Percentiles rank a stretch among this genome's conserved stretches.
phyloP scores from a whole-genome alignment of 2,888 invertebrate species.

The Tubulanus polymorphus region DNA sequence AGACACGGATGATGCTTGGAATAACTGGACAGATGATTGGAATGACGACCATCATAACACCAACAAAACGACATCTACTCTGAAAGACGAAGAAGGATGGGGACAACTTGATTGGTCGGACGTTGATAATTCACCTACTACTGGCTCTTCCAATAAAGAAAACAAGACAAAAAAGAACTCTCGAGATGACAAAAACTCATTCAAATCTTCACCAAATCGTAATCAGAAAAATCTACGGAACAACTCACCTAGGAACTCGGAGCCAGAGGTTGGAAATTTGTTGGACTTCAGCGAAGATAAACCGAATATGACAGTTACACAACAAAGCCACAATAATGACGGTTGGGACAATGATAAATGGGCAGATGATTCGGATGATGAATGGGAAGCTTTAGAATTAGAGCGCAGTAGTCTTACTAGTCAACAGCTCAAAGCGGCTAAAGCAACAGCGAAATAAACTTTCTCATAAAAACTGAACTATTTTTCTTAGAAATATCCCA shows the following conservation, averaged over 20 bases:
- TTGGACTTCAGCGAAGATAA: conserved; percentile 38
- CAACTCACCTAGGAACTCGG: conserved; percentile 22
- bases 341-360: conserved; percentile 47
- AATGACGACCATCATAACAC: conserved; percentile 25
- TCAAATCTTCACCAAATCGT: neutral
- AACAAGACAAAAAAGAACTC: neutral
- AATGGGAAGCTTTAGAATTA: conserved; percentile 43
- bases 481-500: too few relatives aligned
- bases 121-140: neutral
- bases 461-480: too few relatives aligned
- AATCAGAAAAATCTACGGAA: conserved; percentile 13
- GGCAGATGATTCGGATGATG: conserved; percentile 39
- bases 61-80: neutral
- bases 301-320: conserved; percentile 8
- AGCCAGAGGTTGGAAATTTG: conserved; percentile 41
- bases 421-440: too few relatives aligned
- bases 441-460: too few relatives aligned
- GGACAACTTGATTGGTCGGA: neutral
- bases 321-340: conserved; percentile 20
- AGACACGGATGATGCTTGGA: conserved; percentile 31
- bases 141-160: neutral
- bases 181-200: conserved; percentile 7
- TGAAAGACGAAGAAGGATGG: conserved; percentile 9
- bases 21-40: conserved; percentile 35
- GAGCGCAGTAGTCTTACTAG: conserved; percentile 12